Base-by-base conservation (phyloP, 2,888 invertebrate genomes). In the Lampropteryx suffumata region DNA sequence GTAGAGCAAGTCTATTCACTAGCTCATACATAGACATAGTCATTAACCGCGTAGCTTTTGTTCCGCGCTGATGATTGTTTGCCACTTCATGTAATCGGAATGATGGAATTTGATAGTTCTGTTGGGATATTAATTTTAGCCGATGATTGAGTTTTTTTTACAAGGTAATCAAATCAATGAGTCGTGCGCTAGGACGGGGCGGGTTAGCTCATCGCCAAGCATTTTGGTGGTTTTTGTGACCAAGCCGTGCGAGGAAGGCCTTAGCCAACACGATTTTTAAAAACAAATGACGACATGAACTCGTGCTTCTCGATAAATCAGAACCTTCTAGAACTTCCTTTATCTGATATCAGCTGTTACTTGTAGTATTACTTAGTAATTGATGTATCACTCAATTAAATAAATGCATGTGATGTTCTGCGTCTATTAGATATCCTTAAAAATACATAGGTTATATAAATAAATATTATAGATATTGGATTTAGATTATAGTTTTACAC, bases 201-300 rank as follows among this genome's bases (percentile, higher is more conserved):
- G 80, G 79, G 87, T 88, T 88, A 87, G 86, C 86, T 89, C 88
- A 89, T 88, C 82, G 83, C 73, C 68, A 82, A 80, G 78, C 82
- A 83, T 87, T 86, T 84, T 79, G 84, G 84, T 82, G 79, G 84
- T 89, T 89, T 89, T 88, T 89, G 84, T 87, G 82, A 73, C 70
- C 64, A 65, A 68, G 73, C 67, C 64, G 74, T 65, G 65, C 65
- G 75, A 72, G 81, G 87, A 88, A 89, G 89, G 88, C 80, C 88
- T 84, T 79, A 58, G 68, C 59, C 70, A 71, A 80, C 89, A 89
- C 89, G 89, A 88, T 65, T 79, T 66, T 66, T 65, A 68, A 66
- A 73, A 76, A 76, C 74, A 80, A 80, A 84, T 86, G 86, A 88
- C 84, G 84, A 72, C 84, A 83, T 85, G 64, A 69, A 62, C 54